Base-by-base conservation (phyloP, 2,888 invertebrate genomes). In the Peribatodes rhomboidaria region DNA sequence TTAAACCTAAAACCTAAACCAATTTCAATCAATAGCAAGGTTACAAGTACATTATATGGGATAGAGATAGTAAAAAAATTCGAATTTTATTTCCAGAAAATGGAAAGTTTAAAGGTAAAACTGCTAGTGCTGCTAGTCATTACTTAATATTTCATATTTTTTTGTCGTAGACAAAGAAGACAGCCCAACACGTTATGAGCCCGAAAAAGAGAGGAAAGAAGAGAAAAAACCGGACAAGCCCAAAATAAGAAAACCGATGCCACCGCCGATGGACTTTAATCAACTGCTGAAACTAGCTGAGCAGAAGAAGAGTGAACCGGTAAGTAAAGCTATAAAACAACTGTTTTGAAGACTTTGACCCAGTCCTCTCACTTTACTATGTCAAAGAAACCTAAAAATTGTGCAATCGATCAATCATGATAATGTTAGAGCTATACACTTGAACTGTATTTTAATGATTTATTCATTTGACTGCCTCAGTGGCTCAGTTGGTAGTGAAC, bases 281-380 rank as follows among this genome's bases (percentile, higher is more conserved):
- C 95, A 97, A 62, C 84, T 98, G 20, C 84, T 98, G 2, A 97
- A 97, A 86, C 88, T 98, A 8, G 98, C 98, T 0, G 97, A 96
- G 74, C 95, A 97, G 79, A 98, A 98, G 81, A 97, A 97, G 71
- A 94, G 95, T 82, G 97, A 97, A 81, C 98, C 98, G 0, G 83
- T 97, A 1, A 50, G 35, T 18, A 50, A 13, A 50, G 31, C 16
- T 35, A 18, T n/a, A 18, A 50, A 50, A 13, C 6, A 18, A 18
- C 10, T 16, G 2, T 9, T 44, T 20, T 39, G 8, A 27, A 27
- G n/a, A n/a, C n/a, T n/a, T n/a, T n/a, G n/a, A n/a, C n/a, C n/a
- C n/a, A n/a, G n/a, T n/a, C n/a, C n/a, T n/a, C n/a, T n/a, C n/a
- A n/a, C n/a, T n/a, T n/a, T n/a, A n/a, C n/a, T n/a, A n/a, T n/a